Conservation (phyloP, 2,888 invertebrate species). For the Ligdia adustata region DNA sequence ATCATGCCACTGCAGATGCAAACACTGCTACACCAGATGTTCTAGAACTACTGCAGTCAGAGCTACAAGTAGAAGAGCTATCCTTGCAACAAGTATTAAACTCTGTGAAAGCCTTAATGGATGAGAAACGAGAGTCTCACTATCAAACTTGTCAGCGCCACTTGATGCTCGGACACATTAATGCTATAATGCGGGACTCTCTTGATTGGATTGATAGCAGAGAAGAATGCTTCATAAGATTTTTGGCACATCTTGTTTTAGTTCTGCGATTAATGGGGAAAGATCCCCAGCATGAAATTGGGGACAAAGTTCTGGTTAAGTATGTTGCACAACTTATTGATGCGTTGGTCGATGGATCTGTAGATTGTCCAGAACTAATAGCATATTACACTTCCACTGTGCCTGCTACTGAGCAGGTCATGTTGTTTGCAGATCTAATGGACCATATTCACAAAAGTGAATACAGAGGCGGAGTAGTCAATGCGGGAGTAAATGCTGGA, state of each 20-base stretch:
- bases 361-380: constrained; percentile 90
- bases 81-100: constrained; percentile 72
- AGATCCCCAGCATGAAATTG: constrained; percentile 87
- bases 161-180: constrained; percentile 92
- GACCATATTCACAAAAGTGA: constrained; percentile 86
- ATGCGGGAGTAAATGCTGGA: constrained; percentile 89
- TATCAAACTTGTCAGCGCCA: constrained; percentile 92
- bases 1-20: constrained; percentile 73
- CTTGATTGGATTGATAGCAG: constrained; percentile 85
- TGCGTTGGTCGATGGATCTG: constrained; percentile 65
- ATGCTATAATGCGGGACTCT: constrained; percentile 88
- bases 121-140: constrained; percentile 85
- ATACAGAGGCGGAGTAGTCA: constrained; percentile 86
- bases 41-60: constrained; percentile 67
- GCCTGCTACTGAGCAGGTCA: constrained; percentile 79
- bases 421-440: constrained; percentile 88
- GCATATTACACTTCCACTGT: constrained; percentile 94
- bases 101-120: constrained; percentile 73
- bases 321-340: constrained; percentile 89
- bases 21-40: constrained; percentile 71
- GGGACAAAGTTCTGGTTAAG: constrained; percentile 90
- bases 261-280: constrained; percentile 92
- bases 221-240: constrained; percentile 87
- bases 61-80: constrained; percentile 64
- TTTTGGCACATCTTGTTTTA: constrained; percentile 93